A percentile compares a stretch with the other conserved stretches of the same genome.
phyloP scores from a whole-genome alignment of 2,113 vertebrate genomes.

The Sinocyclocheilus grahami region DNA sequence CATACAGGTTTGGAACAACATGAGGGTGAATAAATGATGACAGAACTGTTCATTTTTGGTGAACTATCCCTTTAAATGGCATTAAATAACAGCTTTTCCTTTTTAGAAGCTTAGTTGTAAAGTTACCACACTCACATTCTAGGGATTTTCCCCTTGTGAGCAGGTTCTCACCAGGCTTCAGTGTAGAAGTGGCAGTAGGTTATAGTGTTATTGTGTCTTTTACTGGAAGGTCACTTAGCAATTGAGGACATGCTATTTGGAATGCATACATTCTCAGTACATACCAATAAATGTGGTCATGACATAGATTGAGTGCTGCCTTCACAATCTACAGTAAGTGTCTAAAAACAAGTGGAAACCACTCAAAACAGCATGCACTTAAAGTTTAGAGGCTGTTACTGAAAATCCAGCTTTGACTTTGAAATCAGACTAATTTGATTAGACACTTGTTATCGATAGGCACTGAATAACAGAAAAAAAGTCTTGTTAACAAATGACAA shows the following conservation, averaged over 20 bases:
- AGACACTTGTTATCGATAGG: neutral
- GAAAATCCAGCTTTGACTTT: neutral
- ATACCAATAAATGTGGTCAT: neutral
- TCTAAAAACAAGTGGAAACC: neutral
- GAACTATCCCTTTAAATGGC: neutral
- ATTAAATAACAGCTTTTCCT: neutral
- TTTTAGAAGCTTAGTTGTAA: conserved; percentile 34
- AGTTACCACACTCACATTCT: conserved; percentile 46
- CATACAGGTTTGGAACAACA: neutral
- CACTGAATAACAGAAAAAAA: conserved; percentile 9
- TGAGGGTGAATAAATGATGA: neutral
- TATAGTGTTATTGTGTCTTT: conserved; percentile 15
- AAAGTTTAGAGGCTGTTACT: neutral
- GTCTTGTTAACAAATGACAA: neutral
- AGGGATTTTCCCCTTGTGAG: conserved; percentile 21
- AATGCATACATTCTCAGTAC: neutral
- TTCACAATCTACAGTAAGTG: neutral
- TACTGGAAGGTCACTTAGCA: neutral
- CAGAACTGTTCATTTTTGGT: neutral
- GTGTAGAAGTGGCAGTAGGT: conserved; percentile 26
- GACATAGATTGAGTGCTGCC: neutral
- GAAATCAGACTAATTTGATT: neutral
- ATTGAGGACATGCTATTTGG: neutral
- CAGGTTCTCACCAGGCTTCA: conserved; percentile 41
- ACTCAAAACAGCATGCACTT: neutral